A percentile compares a stretch with the other conserved stretches of the same genome.
Conservation (phyloP, 2,113 vertebrate genomes). For the Panthera leo region DNA sequence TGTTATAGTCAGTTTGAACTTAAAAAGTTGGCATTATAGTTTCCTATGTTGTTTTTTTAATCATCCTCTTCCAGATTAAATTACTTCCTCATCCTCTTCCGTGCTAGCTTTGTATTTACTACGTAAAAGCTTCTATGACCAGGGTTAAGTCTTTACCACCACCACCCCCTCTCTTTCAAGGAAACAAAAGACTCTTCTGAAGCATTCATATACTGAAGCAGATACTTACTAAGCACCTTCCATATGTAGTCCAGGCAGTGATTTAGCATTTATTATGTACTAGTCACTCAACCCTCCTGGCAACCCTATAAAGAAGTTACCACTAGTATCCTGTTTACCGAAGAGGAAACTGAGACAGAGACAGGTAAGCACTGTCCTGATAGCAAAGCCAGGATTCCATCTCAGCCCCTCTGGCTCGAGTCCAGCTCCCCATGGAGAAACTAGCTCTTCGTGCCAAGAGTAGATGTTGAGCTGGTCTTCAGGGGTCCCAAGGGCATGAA, state of each 20-base stretch:
- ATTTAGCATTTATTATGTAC: background rate
- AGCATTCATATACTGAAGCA: background rate
- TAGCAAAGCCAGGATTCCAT: background rate
- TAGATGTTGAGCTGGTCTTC: background rate
- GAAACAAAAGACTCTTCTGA: background rate
- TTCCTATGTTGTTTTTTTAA: background rate
- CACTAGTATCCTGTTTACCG: background rate
- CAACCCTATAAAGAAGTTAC: background rate
- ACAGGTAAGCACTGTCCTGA: background rate
- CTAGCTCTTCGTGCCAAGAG: background rate
- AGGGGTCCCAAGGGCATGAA: background rate
- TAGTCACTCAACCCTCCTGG: background rate
- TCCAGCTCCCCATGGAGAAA: background rate
- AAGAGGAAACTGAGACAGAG: background rate
- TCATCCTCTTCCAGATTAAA: background rate
- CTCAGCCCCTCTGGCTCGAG: background rate
- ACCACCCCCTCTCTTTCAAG: background rate
- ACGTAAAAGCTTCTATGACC: background rate
- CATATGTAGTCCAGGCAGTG: background rate
- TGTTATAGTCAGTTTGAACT: background rate
- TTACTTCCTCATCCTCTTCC: background rate
- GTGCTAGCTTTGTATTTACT: conserved; percentile 11
- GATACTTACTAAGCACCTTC: background rate
- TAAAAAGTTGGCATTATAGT: background rate
- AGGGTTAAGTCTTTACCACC: background rate